These are phyloP conservation scores for Dufourea novaeangliae DNA, from an alignment of 1,140 invertebrate genomes.

Conservation along the genomic window DNA sequence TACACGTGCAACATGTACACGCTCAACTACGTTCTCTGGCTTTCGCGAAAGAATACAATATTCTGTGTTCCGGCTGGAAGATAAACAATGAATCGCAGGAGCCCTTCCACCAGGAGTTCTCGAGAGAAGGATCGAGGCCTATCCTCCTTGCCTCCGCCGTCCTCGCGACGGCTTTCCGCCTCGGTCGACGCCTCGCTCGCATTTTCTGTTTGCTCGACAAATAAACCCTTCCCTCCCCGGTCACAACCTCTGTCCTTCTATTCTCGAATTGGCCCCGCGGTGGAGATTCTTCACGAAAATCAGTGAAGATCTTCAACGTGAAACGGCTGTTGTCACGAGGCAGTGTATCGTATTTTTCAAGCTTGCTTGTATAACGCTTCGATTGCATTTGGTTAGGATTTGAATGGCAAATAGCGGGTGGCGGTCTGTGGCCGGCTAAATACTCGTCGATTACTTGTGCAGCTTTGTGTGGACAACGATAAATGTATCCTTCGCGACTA, in stretches of 20 bases:
- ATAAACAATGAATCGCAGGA: slow-evolving; percentile 64
- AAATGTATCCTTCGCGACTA: neutral
- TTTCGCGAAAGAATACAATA: slow-evolving; percentile 70
- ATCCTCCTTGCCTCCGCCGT: slow-evolving; percentile 9
- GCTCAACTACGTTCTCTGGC: neutral
- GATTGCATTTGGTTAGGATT: slow-evolving; percentile 17
- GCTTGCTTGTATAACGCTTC: neutral
- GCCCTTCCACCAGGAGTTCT: slow-evolving; percentile 43
- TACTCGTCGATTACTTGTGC: neutral
- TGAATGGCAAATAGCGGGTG: neutral
- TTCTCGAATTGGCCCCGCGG: neutral
- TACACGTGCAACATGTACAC: slow-evolving; percentile 13
- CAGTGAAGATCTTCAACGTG: slow-evolving; percentile 7
- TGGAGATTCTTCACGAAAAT: slow-evolving; percentile 32
- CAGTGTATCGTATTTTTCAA: neutral
- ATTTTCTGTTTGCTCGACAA: slow-evolving; percentile 76
- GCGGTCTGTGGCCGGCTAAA: neutral
- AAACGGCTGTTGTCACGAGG: slow-evolving; percentile 30
- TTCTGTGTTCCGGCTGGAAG: slow-evolving; percentile 66
- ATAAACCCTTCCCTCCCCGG: slow-evolving; percentile 69
- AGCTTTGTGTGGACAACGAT: neutral
- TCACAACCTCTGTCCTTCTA: slow-evolving; percentile 24
- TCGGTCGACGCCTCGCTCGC: slow-evolving; percentile 52
- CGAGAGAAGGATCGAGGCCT: slow-evolving; percentile 15
- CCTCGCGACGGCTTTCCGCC: neutral